phyloP scores from a whole-genome alignment of 30 jellyfish, hydroid and myxozoan species.

The Hydractinia echinata region DNA sequence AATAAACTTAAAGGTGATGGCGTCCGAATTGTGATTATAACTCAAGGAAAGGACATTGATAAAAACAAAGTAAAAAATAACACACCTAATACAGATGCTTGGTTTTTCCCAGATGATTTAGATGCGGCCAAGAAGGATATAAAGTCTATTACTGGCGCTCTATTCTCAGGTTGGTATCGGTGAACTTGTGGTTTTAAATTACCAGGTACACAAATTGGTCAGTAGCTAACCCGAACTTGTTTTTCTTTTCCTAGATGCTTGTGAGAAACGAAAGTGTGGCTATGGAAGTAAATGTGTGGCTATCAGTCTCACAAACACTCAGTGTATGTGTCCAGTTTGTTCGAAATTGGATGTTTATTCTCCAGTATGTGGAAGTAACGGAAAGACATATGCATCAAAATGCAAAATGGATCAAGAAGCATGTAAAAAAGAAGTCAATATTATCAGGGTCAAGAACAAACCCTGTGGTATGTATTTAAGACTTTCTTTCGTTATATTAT shows the following conservation, averaged over 20 bases:
- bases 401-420: neutral
- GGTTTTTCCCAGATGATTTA: slow-evolving; percentile 51
- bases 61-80: slow-evolving; percentile 12
- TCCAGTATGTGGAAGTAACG: slow-evolving; percentile 23
- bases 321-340: slow-evolving; percentile 24
- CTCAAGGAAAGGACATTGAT: slow-evolving; percentile 36
- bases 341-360: neutral
- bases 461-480: slow-evolving; percentile 63
- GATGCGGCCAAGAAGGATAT: slow-evolving; percentile 32
- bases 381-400: slow-evolving; percentile 15
- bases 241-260: slow-evolving; percentile 10
- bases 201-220: no score
- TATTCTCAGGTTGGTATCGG: slow-evolving; percentile 45
- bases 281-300: neutral
- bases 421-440: slow-evolving; percentile 21
- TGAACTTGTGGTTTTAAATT: neutral
- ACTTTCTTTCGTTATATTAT: neutral
- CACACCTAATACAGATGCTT: slow-evolving; percentile 30
- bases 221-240: neutral
- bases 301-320: neutral
- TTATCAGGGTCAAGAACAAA: slow-evolving; percentile 10
- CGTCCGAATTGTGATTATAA: slow-evolving; percentile 43
- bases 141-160: slow-evolving; percentile 46
- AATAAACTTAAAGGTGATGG: neutral
- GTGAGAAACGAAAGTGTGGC: neutral